Base-by-base conservation (phyloP, 2,888 invertebrate species). In the Chloroclystis v-ata region DNA sequence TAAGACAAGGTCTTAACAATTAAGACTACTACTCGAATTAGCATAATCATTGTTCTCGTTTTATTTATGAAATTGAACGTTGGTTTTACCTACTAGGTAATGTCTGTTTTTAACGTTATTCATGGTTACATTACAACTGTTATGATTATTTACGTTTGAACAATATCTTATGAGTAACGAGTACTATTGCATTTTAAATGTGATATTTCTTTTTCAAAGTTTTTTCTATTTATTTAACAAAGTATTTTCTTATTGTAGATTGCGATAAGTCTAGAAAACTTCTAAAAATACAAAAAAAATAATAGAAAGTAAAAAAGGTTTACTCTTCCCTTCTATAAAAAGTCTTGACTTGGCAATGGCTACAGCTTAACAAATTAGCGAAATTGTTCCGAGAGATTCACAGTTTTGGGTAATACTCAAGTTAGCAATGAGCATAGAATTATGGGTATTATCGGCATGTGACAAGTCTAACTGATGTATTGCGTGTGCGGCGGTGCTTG, bases 401-500 rank as follows among this genome's bases (percentile, higher is more conserved):
- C 29, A 20, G 20, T 4, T 20, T 20, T 20, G 20, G 20, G 24
- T 35, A 40, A 28, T 42, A 39, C 43, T 42, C 35, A 38, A 47
- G 29, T 46, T 40, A 35, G 35, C 40, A 47, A 46, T 29, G 28
- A 43, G 33, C 39, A 43, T 35, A 40, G 8, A 26, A 42, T 50
- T 46, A 43, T 11, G 33, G 35, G 35, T 35, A 28, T 49, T 48
- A 52, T 58, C 52, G 30, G 45, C 39, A 49, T 59, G 56, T 57
- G 59, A 57, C 63, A 60, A 46, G 49, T 48, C 49, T 72, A 69
- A 72, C 60, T 67, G 56, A 56, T 37, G 44, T 46, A 66, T 75
- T 57, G 75, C 73, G 73, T 76, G 75, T 56, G 58, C 48, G 16
- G 29, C 43, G 58, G 63, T 54, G 61, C 54, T 63, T 63, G 58